phyloP scores from a whole-genome alignment of 2,797 vertebrate species.

The Paramormyrops hopkinsi region DNA sequence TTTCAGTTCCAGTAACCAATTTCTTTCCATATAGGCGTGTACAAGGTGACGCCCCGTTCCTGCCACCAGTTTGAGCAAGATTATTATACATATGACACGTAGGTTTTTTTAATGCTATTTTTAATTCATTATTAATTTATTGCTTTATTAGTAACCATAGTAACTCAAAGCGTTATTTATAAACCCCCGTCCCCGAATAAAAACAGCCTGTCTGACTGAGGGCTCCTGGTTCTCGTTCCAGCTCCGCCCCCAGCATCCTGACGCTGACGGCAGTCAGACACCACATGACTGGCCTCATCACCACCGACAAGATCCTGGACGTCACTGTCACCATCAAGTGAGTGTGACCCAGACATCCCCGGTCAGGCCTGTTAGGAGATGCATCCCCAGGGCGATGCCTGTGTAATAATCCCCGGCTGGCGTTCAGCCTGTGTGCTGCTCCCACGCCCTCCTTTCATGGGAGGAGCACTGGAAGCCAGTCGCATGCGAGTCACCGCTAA shows the following conservation, averaged over 20 bases:
- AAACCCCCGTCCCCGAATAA: background rate
- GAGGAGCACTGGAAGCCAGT: background rate
- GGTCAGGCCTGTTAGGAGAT: background rate
- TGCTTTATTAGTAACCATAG: background rate
- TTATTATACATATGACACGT: constrained; percentile 96
- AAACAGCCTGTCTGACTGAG: background rate
- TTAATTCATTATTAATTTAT: background rate
- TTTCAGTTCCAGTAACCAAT: background rate
- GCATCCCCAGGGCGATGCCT: background rate
- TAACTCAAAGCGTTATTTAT: background rate
- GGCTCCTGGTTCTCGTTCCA: constrained; percentile 40
- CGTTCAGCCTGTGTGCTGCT: background rate
- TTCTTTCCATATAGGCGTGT: constrained; percentile 68
- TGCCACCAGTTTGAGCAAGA: constrained; percentile 97
- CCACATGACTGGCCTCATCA: constrained; percentile 87
- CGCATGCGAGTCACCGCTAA: background rate
- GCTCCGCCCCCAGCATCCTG: constrained; percentile 88
- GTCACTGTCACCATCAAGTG: constrained; percentile 96
- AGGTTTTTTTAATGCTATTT: constrained; percentile 46
- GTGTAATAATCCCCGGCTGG: background rate
- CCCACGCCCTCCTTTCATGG: background rate
- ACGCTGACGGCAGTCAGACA: constrained; percentile 91
- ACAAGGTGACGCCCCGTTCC: constrained; percentile 95
- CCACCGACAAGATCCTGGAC: constrained; percentile 88
- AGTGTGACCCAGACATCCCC: constrained; percentile 34